Percentiles rank a stretch among this genome's conserved stretches.
phyloP scores from a whole-genome alignment of 2,888 invertebrate species.

The Lacanobia oleracea region DNA sequence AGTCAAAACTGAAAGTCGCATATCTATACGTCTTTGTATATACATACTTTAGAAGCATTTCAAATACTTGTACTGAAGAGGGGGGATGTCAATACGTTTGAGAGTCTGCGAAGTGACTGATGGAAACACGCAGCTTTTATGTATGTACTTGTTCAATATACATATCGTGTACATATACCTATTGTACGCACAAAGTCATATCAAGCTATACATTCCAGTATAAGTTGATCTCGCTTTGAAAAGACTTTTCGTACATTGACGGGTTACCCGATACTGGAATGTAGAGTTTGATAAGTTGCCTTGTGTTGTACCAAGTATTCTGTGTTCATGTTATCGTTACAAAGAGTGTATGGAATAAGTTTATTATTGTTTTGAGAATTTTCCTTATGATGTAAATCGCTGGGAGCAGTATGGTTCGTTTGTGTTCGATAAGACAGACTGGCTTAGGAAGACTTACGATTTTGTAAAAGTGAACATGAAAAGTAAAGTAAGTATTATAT shows the following conservation, averaged over 20 bases:
- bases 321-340: slow-evolving; percentile 12
- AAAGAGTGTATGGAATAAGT: slow-evolving; percentile 3
- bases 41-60: slow-evolving; percentile 48
- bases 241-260: not conserved
- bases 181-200: not conserved
- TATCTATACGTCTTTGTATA: not conserved
- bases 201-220: not conserved
- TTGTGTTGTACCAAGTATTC: not conserved
- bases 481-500: no score
- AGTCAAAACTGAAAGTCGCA: slow-evolving; percentile 2
- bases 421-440: not conserved
- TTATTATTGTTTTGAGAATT: slow-evolving; percentile 26
- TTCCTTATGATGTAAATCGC: not conserved
- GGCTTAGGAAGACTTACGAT: not conserved
- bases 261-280: not conserved
- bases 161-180: not conserved
- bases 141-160: not conserved
- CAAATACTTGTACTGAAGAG: slow-evolving; percentile 45
- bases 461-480: not conserved
- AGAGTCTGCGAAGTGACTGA: slow-evolving; percentile 45
- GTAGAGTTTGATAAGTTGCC: not conserved
- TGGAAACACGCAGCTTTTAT: slow-evolving; percentile 34
- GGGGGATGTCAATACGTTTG: slow-evolving; percentile 47
- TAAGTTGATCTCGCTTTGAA: not conserved
- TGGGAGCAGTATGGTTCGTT: slow-evolving; percentile 13